These are phyloP conservation scores for Cryptocephalus moraei DNA, from an alignment of 2,888 invertebrate genomes.

Conservation along the genomic window DNA sequence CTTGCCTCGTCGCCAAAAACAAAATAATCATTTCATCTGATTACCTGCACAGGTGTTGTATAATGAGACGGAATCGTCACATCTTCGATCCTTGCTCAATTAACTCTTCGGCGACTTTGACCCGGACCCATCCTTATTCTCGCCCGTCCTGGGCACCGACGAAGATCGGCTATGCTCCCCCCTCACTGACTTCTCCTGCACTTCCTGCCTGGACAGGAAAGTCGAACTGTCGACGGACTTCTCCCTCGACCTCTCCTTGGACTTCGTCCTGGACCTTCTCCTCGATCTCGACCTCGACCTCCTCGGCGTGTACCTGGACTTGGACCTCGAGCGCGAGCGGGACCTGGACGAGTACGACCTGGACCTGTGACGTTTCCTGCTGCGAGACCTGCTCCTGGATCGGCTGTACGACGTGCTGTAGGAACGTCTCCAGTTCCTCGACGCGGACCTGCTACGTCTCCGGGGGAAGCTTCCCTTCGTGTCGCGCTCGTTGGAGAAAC, in stretches of 20 bases:
- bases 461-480: neutral
- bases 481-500: conserved; percentile 1
- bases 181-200: conserved; percentile 15
- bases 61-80: too few relatives aligned
- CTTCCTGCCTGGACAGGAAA: conserved; percentile 31
- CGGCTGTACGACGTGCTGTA: conserved; percentile 10
- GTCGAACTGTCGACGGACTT: conserved; percentile 32
- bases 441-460: conserved; percentile 3
- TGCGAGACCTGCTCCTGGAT: conserved; percentile 20
- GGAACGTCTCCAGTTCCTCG: conserved; percentile 7
- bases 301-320: conserved; percentile 9
- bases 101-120: conserved; percentile 39
- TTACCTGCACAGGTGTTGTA: too few relatives aligned
- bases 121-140: conserved; percentile 37
- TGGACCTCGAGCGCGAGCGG: conserved; percentile 11
- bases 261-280: conserved; percentile 8
- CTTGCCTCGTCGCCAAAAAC: too few relatives aligned
- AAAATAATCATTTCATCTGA: too few relatives aligned
- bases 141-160: conserved; percentile 46
- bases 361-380: conserved; percentile 11
- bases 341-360: conserved; percentile 23
- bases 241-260: conserved; percentile 10
- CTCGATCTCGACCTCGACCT: conserved; percentile 14
- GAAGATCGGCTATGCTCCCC: conserved; percentile 44
- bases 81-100: too few relatives aligned